Evolutionary conservation across 2,113 vertebrate species (phyloP), one percentile per base, ranked within the genome.

Genomic region (Microtus ochrogaster): DNA sequence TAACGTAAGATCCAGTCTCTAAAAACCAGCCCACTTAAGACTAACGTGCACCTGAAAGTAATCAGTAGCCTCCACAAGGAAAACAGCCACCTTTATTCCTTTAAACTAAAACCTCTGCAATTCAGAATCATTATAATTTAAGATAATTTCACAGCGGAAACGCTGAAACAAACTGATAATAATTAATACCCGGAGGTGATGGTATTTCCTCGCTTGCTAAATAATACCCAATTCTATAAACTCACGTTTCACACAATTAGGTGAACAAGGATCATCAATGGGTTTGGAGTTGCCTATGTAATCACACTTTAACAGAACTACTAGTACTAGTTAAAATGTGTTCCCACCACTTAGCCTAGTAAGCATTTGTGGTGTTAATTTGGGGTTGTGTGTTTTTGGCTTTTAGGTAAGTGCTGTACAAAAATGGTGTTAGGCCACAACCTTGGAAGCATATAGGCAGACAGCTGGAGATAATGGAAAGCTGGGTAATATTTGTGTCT

Each of bases 251-350:
- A 84, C 49, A 47, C 44, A 93, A 61, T 17, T 95, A 81, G 33
- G 68, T 88, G 93, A 93, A 93, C 24, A 84, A 55, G 22, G 47
- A 0, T 97, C 95, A 28, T 2, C 41, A 7, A 11, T 82, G 16
- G 24, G 14, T 94, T 92, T 90, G 72, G 6, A 84, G 14, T 86
- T 58, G 92, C 68, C 61, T 66, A 49, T 86, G 39, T 91, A 61
- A 85, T 66, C 63, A 28, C 13, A 24, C 47, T 96, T 74, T 77
- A 89, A 84, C 61, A 94, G 90, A 55, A 61, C 97, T 82, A 39
- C 83, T 85, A 90, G 92, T 94, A 90, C 33, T 78, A 55, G 41
- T 55, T 83, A 88, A 97, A 73, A 73, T 44, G 2, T 3, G 26
- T 12, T 9, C 1, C 63, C 39, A 61, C 72, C 76, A 49, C n/a